Evolutionary conservation across 2,797 vertebrate genomes (phyloP).

Genomic region (Cossypha dichroa): DNA sequence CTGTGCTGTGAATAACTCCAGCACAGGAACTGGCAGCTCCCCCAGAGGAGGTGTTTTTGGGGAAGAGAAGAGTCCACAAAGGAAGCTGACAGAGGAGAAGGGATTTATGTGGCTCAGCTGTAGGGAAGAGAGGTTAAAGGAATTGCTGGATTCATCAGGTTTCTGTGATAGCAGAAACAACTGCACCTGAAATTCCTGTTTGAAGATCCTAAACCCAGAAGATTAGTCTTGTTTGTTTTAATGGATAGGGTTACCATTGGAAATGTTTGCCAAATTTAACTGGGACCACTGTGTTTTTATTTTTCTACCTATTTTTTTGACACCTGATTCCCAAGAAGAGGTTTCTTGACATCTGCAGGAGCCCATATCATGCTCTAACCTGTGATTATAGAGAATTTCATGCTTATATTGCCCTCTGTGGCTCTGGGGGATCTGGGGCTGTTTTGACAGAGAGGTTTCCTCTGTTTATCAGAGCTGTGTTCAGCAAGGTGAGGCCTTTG

Average conservation of each 20-base stretch:
- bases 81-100: neutral
- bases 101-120: neutral
- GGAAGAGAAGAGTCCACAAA: neutral
- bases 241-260: neutral
- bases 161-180: neutral
- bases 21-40: neutral
- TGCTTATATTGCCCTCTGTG: neutral
- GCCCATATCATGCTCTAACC: neutral
- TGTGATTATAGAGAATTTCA: neutral
- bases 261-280: neutral
- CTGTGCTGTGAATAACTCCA: neutral
- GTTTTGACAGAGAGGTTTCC: neutral
- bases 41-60: accelerated
- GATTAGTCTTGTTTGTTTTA: neutral
- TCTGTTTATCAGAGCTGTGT: neutral
- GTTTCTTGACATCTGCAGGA: neutral
- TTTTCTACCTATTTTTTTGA: neutral
- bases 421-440: neutral
- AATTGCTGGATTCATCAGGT: neutral
- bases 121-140: neutral
- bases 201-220: neutral
- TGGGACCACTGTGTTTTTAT: neutral
- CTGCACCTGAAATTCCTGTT: neutral
- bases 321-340: neutral
- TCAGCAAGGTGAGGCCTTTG: neutral